phyloP scores from a whole-genome alignment of 30 jellyfish, hydroid and myxozoan species.

The Hydractinia symbiolongicarpus region DNA sequence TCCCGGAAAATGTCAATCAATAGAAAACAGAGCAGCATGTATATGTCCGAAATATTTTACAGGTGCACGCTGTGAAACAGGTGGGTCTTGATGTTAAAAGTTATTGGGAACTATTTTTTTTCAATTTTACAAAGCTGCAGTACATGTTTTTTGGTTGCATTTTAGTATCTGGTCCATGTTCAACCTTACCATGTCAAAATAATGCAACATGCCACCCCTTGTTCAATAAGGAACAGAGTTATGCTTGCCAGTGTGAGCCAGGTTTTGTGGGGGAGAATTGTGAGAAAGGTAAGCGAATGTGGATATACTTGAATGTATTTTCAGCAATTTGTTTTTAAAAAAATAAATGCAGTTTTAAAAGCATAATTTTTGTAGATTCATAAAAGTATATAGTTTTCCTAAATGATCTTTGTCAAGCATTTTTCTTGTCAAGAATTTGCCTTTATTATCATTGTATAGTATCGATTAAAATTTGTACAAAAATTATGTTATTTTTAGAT shows the following conservation, averaged over 20 bases:
- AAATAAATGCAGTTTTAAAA: too few relatives aligned
- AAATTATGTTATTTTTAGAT: too few relatives aligned
- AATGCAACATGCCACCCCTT: not conserved
- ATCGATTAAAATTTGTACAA: too few relatives aligned
- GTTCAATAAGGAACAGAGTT: not conserved
- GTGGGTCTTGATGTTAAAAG: not conserved
- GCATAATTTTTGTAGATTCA: too few relatives aligned
- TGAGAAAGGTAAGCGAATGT: not conserved
- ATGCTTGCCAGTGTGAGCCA: constrained; percentile 4
- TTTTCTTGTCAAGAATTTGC: too few relatives aligned
- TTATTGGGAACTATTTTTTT: not conserved
- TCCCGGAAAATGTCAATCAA: not conserved
- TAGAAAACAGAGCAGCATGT: not conserved
- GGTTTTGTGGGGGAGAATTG: not conserved
- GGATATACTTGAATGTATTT: too few relatives aligned
- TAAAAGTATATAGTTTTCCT: too few relatives aligned
- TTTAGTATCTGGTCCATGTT: constrained; percentile 16
- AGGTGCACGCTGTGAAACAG: not conserved
- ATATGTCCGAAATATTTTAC: not conserved
- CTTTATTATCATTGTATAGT: too few relatives aligned
- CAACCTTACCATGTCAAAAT: not conserved
- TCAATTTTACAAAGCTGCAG: not conserved
- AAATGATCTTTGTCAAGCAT: too few relatives aligned
- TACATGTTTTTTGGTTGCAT: not conserved
- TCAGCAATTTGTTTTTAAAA: too few relatives aligned